Base-by-base conservation (phyloP, 1,140 invertebrate genomes). In the Geopemphigus sp. region DNA sequence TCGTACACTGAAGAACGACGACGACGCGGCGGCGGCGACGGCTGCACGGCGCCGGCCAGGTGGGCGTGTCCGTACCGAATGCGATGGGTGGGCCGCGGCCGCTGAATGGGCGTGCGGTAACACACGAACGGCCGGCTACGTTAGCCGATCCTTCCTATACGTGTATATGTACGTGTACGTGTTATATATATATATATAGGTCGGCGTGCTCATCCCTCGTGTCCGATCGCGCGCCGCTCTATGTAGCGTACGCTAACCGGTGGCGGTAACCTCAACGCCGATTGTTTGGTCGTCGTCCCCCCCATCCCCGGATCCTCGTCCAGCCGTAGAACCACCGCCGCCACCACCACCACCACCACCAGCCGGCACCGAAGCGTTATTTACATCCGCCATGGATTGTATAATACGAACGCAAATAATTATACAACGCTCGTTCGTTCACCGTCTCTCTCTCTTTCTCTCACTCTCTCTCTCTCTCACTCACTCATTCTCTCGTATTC, bases 331-430 rank as follows among this genome's bases (percentile, higher is more conserved):
- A 1, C 14, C 26, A 1, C 15, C 5, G 17, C n/a, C 22, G 4
- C 15, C 45, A 17, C n/a, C n/a, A 5, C 57, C 26, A 1, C 14
- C 26, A 1, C 15, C 5, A 8, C n/a, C 22, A 1, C 15, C 45
- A 17, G 26, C 29, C 12, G 14, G 39, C 80, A 29, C 80, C n/a
- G 53, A 19, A 50, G n/a, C 80, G 45, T 59, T 66, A 57, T 72
- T 56, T 63, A 56, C 56, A 50, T 63, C 56, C 54, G 26, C 61
- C 64, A 68, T 56, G 50, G 47, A 39, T 80, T 68, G n/a, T 68
- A 29, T 29, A 32, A 59, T 76, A 56, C 70, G 56, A 73, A 73
- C 70, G 73, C 73, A 76, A 76, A 76, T 76, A 76, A 76, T 76
- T 76, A 59, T 45, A 76, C 22, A 76, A 76, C 22, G 73, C n/a